Base-by-base conservation (phyloP, 1,140 invertebrate species). In the Aricia agestis region DNA sequence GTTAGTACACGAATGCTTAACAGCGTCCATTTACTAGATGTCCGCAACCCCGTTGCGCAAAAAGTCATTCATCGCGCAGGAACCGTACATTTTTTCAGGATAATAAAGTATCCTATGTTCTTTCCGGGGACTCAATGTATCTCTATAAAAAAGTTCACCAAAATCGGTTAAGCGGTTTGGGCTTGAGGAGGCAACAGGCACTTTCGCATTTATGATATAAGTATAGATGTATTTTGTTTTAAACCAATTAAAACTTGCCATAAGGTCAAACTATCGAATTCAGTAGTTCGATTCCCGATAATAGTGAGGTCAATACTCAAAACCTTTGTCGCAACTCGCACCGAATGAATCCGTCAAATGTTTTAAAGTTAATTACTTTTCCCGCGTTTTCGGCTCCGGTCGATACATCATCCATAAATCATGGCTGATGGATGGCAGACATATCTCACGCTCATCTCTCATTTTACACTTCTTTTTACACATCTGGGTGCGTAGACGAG, bases 341-440 rank as follows among this genome's bases (percentile, higher is more conserved):
- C 25, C 18, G 32, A 71, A 86, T 86, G 84, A 84, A 85, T 87
- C 82, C 79, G 82, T 90, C 86, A 89, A 87, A 87, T 79, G 86
- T 86, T 89, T 83, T 89, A 91, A 89, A 91, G 89, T 91, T 91
- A 91, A 91, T 91, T 91, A 83, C 81, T 86, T 82, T 85, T 80
- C 78, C 81, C 78, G 75, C 65, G 76, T 75, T 78, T 74, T 78
- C 78, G 73, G 81, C 77, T 77, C 77, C 79, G 66, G 76, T 76
- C 80, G 78, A 89, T 90, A 85, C 86, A 90, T 90, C 87, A 90
- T 90, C 45, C 84, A 90, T 89, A 88, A 90, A 90, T 90, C 88
- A 90, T 77, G 69, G 59, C 67, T 90, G 88, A 90, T 89, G 88
- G 87, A 89, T 88, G 85, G 86, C 86, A 74, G 76, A 70, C 80